phyloP scores from a whole-genome alignment of 2,888 invertebrate species.

The Hirudinaria manillensis region DNA sequence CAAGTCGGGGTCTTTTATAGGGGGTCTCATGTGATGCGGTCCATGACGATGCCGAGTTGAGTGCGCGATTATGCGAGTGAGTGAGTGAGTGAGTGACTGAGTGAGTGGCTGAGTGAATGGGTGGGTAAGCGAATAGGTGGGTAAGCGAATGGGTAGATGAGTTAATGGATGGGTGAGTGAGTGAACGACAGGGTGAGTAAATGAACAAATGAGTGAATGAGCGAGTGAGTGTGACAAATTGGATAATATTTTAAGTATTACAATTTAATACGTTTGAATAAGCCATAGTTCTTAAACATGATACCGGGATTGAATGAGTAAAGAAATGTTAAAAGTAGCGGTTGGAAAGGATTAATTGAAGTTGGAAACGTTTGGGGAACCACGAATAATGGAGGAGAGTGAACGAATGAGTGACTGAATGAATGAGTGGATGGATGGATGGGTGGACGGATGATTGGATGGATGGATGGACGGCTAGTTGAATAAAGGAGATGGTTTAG shows the following conservation, averaged over 20 bases:
- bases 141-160: not conserved
- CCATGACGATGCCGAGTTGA: not conserved
- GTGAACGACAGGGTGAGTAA: not conserved
- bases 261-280: too few species aligned
- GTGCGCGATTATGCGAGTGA: not conserved
- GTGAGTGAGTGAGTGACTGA: slow-evolving; percentile 17
- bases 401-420: not conserved
- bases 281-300: too few species aligned
- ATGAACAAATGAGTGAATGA: not conserved
- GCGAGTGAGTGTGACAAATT: slow-evolving; percentile 4
- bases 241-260: too few species aligned
- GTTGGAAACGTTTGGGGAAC: too few species aligned
- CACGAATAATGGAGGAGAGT: not conserved
- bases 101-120: slow-evolving; percentile 14
- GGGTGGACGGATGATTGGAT: not conserved
- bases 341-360: too few species aligned
- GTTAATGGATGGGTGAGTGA: not conserved
- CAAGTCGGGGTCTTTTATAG: too few species aligned
- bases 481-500: slow-evolving; percentile 2
- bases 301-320: too few species aligned
- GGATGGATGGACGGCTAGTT: not conserved
- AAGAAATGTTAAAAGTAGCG: too few species aligned
- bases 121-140: not conserved
- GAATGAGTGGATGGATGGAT: not conserved
- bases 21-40: too few species aligned